These are phyloP conservation scores for Percopsis omiscomaycus DNA, from an alignment of 2,797 vertebrate genomes.

Conservation along the genomic window DNA sequence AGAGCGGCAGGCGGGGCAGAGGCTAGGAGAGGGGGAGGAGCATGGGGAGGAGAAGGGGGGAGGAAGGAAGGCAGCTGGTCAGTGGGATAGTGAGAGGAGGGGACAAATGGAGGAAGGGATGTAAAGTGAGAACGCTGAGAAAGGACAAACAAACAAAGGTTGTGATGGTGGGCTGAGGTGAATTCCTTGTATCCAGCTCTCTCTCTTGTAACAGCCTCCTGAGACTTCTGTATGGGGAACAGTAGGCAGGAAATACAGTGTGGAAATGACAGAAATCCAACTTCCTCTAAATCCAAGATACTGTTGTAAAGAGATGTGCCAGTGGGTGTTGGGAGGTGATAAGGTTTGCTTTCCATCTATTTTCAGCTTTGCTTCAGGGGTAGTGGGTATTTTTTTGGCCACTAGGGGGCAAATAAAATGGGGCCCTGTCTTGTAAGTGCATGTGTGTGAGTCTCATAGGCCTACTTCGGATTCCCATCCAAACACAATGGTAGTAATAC, in stretches of 20 bases:
- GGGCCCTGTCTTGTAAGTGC: too few species aligned
- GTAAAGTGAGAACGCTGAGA: conserved; percentile 80
- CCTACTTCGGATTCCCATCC: too few species aligned
- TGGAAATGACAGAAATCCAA: not conserved
- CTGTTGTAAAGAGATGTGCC: too few species aligned
- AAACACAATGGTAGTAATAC: too few species aligned
- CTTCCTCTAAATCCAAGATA: not conserved
- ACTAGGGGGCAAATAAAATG: too few species aligned
- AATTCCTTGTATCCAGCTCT: conserved; percentile 66
- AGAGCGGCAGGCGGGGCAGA: conserved; percentile 41
- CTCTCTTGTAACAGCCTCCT: conserved; percentile 34
- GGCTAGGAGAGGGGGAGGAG: conserved; percentile 23
- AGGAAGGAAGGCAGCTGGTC: conserved; percentile 55
- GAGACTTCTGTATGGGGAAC: conserved; percentile 38
- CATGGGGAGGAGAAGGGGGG: conserved; percentile 15
- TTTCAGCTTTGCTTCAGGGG: too few species aligned
- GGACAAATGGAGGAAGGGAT: conserved; percentile 55
- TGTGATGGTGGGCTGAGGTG: conserved; percentile 67
- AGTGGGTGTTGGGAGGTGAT: too few species aligned
- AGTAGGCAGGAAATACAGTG: conserved; percentile 37
- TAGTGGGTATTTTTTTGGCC: too few species aligned
- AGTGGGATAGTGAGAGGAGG: conserved; percentile 33
- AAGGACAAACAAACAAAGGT: conserved; percentile 77
- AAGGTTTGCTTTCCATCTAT: too few species aligned
- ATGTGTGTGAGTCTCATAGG: too few species aligned